Evolutionary conservation across 2,888 invertebrate species (phyloP), one percentile per base, ranked within the genome.

Genomic region (Melanostoma mellinum): DNA sequence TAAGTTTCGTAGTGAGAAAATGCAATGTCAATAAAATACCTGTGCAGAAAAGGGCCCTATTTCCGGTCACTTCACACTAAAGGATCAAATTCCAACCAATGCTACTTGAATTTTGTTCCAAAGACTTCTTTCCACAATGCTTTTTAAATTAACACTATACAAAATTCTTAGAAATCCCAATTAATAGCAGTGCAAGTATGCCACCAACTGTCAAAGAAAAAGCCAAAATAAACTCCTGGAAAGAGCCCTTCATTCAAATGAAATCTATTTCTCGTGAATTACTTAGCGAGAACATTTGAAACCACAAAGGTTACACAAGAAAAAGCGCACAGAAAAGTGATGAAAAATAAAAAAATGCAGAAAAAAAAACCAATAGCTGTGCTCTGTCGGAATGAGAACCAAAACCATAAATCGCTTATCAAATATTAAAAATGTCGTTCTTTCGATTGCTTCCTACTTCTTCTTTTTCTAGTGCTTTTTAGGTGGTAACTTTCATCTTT

Each of bases 371-470:
- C 20, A 63, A 67, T 6, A n/a, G 38, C 50, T 68, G 63, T 55
- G 56, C 33, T 48, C 60, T 76, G 40, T 36, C 38, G 44, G 32
- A 72, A 72, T 46, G 55, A 58, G 74, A 65, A 63, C 73, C 56
- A 61, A 80, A 79, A 58, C 53, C 79, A 74, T 74, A 74, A 84
- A 79, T 84, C 79, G 74, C 79, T 84, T 79, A 84, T 84, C 60
- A 84, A 84, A 84, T 79, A 84, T 84, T 84, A 74, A 84, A 84
- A 84, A 84, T 61, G 84, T 79, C 84, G 55, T 84, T 67, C 74
- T 69, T 71, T 75, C 68, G 67, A 71, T 79, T 75, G 48, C 30
- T 10, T 53, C 55, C 44, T 61, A 30, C 35, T 48, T 52, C 48
- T 35, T 60, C 10, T 40, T 6, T 32, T 40, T 52, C 50, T 6